Evolutionary conservation across 2,888 invertebrate genomes (phyloP).

Genomic region (Ochropleura plecta): DNA sequence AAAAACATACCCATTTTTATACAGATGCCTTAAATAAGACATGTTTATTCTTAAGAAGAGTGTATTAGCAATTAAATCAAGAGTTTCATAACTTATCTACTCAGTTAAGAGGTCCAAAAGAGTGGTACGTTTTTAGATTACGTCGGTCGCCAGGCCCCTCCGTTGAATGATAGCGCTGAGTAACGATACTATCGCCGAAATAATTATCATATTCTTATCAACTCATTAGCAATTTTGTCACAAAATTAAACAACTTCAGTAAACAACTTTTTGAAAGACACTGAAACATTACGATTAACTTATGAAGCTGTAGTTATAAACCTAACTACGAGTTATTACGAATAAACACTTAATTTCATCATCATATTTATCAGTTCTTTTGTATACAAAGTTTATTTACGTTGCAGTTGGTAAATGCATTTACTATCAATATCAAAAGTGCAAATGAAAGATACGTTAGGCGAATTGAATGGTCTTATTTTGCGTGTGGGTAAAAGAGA

Average conservation of each 20-base stretch:
- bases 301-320: neutral
- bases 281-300: slow-evolving; percentile 5
- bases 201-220: slow-evolving; percentile 68
- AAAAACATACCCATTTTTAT: slow-evolving; percentile 79
- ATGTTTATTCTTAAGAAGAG: slow-evolving; percentile 67
- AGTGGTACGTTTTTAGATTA: slow-evolving; percentile 64
- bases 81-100: slow-evolving; percentile 68
- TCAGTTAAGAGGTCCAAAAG: slow-evolving; percentile 53
- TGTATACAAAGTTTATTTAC: slow-evolving; percentile 14
- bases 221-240: slow-evolving; percentile 60
- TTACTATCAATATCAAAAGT: neutral
- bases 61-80: slow-evolving; percentile 68
- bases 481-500: slow-evolving; percentile 22
- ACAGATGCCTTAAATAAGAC: slow-evolving; percentile 79
- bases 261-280: slow-evolving; percentile 4
- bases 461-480: neutral
- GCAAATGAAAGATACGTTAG: neutral
- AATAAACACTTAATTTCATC: slow-evolving; percentile 25
- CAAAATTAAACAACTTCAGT: slow-evolving; percentile 24
- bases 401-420: neutral
- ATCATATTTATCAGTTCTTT: neutral
- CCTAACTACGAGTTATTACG: neutral
- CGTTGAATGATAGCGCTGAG: slow-evolving; percentile 53
- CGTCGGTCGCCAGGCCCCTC: slow-evolving; percentile 70
- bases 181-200: slow-evolving; percentile 60